A percentile compares a stretch with the other conserved stretches of the same genome.
Conservation (phyloP, 2,888 invertebrate species). For the Neoscelio sp. region DNA sequence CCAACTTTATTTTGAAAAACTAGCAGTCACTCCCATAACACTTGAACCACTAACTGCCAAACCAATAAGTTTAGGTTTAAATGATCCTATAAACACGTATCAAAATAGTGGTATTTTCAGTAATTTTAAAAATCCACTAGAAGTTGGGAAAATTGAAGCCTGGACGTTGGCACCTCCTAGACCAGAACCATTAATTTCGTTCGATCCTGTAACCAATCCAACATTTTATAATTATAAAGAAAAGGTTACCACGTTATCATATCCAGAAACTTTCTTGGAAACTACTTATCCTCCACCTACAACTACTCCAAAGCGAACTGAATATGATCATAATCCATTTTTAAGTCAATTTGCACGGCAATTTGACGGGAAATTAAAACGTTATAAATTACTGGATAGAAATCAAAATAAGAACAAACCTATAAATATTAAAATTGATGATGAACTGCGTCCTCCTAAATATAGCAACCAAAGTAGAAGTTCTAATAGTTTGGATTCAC, state of each 20-base stretch:
- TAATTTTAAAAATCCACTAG: slow-evolving; percentile 60
- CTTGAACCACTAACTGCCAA: slow-evolving; percentile 40
- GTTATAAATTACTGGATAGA: slow-evolving; percentile 30
- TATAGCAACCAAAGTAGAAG: slow-evolving; percentile 27
- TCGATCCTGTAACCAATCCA: slow-evolving; percentile 1
- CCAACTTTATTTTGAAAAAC: slow-evolving; percentile 10
- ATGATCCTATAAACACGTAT: slow-evolving; percentile 28
- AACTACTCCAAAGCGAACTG: slow-evolving; percentile 34
- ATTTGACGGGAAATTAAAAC: slow-evolving; percentile 50
- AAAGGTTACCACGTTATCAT: slow-evolving; percentile 3
- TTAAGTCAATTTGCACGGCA: slow-evolving; percentile 56
- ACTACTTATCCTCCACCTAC: slow-evolving; percentile 12
- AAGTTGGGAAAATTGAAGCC: slow-evolving; percentile 20
- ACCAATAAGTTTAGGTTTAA: not conserved
- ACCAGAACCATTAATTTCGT: slow-evolving; percentile 22
- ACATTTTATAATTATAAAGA: slow-evolving; percentile 8
- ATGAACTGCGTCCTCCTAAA: slow-evolving; percentile 23
- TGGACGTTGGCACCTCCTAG: slow-evolving; percentile 22
- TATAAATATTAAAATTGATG: slow-evolving; percentile 10
- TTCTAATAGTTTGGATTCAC: not conserved
- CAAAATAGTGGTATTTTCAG: not conserved
- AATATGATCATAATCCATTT: slow-evolving; percentile 65
- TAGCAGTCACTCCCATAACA: slow-evolving; percentile 6
- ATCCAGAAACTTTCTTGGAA: slow-evolving; percentile 2
- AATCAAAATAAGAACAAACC: slow-evolving; percentile 26